Evolutionary conservation across 2,797 vertebrate genomes (phyloP).

Genomic region (Periparus ater): DNA sequence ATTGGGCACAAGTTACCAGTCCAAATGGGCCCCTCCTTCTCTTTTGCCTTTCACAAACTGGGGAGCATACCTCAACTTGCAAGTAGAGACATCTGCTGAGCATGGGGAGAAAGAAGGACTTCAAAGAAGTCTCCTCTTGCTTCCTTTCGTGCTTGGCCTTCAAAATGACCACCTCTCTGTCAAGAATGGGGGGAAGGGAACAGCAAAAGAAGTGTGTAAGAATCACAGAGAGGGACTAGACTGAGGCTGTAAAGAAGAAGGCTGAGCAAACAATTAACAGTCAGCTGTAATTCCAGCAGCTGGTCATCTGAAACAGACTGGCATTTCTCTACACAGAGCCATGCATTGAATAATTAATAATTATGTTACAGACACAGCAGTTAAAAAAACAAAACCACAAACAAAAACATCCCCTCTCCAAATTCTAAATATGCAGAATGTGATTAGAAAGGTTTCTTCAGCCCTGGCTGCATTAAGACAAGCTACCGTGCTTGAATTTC

Average conservation of each 20-base stretch:
- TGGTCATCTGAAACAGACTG: not conserved
- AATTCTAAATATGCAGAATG: not conserved
- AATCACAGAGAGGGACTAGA: not conserved
- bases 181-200: not conserved
- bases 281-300: not conserved
- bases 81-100: not conserved
- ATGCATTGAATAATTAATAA: not conserved
- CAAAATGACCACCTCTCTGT: not conserved
- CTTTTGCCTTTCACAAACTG: not conserved
- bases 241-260: not conserved
- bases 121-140: not conserved
- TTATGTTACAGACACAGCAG: not conserved
- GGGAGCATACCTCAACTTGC: not conserved
- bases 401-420: rapidly evolving
- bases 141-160: not conserved
- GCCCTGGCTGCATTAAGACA: not conserved
- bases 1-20: not conserved
- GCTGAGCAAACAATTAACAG: not conserved
- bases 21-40: not conserved
- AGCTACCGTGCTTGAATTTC: not conserved
- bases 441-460: not conserved
- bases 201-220: not conserved
- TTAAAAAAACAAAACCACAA: not conserved
- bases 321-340: not conserved
- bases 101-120: not conserved